Evolutionary conservation across 2,888 invertebrate genomes (phyloP).

Genomic region (Perizoma affinitatum): DNA sequence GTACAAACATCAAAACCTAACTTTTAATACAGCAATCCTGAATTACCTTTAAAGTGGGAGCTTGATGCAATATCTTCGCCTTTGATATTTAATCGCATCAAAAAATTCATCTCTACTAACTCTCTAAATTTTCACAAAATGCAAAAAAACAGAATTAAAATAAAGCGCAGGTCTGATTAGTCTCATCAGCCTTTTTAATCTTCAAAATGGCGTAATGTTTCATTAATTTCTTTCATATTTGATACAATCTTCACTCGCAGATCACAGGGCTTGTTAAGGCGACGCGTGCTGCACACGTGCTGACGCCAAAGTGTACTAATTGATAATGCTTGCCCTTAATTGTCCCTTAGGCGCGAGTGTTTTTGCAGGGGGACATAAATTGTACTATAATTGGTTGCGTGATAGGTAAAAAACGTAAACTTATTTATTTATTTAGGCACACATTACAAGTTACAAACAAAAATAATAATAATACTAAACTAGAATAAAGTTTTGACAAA

Average conservation of each 20-base stretch:
- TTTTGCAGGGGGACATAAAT: constrained; percentile 38
- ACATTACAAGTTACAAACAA: too few species aligned
- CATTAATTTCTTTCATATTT: constrained; percentile 28
- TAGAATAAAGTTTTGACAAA: too few species aligned
- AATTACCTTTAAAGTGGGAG: too few species aligned
- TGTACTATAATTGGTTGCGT: constrained; percentile 50
- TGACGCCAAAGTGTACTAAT: constrained; percentile 61
- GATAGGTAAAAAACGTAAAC: not conserved
- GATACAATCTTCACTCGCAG: constrained; percentile 41
- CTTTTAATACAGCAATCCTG: too few species aligned
- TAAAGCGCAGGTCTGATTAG: constrained; percentile 20
- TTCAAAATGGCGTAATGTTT: constrained; percentile 34
- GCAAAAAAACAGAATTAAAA: constrained; percentile 13
- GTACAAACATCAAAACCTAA: too few species aligned
- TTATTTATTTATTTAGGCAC: too few species aligned
- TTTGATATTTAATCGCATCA: not conserved
- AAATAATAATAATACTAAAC: too few species aligned
- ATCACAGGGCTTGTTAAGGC: constrained; percentile 64
- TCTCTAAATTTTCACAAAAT: not conserved
- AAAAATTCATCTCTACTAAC: constrained; percentile 1
- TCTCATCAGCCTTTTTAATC: constrained; percentile 31
- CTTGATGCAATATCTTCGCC: too few species aligned
- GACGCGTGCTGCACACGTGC: constrained; percentile 69
- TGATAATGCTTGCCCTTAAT: constrained; percentile 68
- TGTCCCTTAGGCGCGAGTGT: constrained; percentile 44